Conservation (phyloP, 1,140 invertebrate genomes). For the Drosophila mojavensis region DNA sequence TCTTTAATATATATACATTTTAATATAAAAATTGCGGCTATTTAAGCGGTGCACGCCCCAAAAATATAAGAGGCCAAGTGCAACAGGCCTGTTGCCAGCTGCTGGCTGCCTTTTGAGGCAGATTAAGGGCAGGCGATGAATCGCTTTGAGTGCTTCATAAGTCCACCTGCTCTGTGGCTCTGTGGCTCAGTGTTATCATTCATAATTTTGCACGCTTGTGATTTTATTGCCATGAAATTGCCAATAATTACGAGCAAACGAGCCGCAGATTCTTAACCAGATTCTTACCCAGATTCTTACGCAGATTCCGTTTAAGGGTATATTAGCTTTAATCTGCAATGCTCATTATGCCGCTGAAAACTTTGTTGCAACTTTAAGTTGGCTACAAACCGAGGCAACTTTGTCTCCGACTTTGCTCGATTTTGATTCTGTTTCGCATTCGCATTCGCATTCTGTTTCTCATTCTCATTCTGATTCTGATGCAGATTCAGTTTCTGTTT, state of each 20-base stretch:
- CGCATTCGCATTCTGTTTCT: conserved; percentile 3
- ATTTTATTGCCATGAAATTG: conserved; percentile 82
- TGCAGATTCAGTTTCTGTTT: conserved; percentile 15
- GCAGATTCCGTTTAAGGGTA: conserved; percentile 28
- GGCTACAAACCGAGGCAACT: conserved; percentile 9
- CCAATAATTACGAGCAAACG: conserved; percentile 73
- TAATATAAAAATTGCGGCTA: conserved; percentile 74
- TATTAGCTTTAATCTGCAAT: conserved; percentile 47
- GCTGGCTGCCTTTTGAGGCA: conserved; percentile 13
- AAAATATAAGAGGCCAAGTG: conserved; percentile 7
- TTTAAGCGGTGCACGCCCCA: conserved; percentile 64
- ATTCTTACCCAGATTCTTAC: neutral
- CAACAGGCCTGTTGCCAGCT: conserved; percentile 33
- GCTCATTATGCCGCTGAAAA: conserved; percentile 58
- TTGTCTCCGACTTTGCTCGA: conserved; percentile 14
- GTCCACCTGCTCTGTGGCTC: conserved; percentile 34
- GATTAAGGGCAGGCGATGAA: conserved; percentile 33
- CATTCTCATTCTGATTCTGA: conserved; percentile 7
- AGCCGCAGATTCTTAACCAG: conserved; percentile 29
- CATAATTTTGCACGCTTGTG: conserved; percentile 77
- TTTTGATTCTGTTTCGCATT: neutral
- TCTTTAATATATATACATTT: conserved; percentile 48
- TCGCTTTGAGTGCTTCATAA: conserved; percentile 29
- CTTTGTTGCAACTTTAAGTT: conserved; percentile 70
- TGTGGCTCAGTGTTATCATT: conserved; percentile 59